Percentiles rank a stretch among this genome's conserved stretches.
Evolutionary conservation across 2,888 invertebrate species (phyloP).

Genomic region (Platerodrilus igneus): DNA sequence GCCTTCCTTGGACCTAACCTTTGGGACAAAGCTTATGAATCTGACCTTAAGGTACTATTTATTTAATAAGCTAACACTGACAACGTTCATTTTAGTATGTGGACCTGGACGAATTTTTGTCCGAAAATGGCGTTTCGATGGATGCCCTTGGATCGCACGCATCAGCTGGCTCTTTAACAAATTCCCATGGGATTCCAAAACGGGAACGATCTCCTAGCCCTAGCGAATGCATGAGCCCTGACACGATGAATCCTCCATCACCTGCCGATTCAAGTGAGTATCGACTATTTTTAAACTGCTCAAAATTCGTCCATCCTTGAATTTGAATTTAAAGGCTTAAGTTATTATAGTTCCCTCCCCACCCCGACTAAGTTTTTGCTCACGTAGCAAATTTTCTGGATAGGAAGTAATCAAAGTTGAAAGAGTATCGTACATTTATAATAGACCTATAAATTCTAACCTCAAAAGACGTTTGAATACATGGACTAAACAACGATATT

Average conservation of each 20-base stretch:
- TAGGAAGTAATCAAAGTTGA: too few relatives aligned
- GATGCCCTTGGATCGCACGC: slow-evolving; percentile 65
- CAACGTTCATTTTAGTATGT: slow-evolving; percentile 69
- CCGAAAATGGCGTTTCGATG: slow-evolving; percentile 89
- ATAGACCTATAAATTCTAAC: too few relatives aligned
- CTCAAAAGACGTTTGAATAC: too few relatives aligned
- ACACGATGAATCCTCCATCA: slow-evolving; percentile 83
- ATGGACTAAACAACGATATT: too few relatives aligned
- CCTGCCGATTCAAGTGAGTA: slow-evolving; percentile 84
- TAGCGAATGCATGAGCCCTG: slow-evolving; percentile 84
- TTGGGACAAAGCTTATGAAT: slow-evolving; percentile 94
- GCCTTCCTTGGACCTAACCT: slow-evolving; percentile 94
- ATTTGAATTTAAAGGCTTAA: too few relatives aligned
- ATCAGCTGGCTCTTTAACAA: slow-evolving; percentile 53
- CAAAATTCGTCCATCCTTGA: not conserved
- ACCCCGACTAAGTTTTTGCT: not conserved
- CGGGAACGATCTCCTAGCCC: slow-evolving; percentile 83
- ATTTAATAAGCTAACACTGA: slow-evolving; percentile 1
- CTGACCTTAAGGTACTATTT: slow-evolving; percentile 85
- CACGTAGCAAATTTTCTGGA: too few relatives aligned
- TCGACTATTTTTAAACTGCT: slow-evolving; percentile 4
- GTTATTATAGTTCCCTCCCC: too few relatives aligned
- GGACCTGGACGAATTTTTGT: slow-evolving; percentile 94
- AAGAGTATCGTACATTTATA: too few relatives aligned
- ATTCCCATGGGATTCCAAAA: slow-evolving; percentile 70